Conservation (phyloP, 2,113 vertebrate species). For the Bettongia penicillata region DNA sequence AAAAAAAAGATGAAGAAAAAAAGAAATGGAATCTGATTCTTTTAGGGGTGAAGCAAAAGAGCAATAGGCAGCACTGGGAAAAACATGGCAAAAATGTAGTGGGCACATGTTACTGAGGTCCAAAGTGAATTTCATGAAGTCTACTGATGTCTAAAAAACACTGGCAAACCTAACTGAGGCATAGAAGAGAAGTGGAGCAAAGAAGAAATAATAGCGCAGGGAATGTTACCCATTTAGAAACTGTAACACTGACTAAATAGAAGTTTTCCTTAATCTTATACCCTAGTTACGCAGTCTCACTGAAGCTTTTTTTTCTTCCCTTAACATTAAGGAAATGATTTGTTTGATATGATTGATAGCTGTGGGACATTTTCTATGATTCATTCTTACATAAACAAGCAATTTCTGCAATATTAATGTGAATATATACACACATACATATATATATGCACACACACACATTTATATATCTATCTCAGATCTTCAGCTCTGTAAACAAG, state of each 20-base stretch:
- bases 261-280: not conserved
- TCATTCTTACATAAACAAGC: not conserved
- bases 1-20: no score
- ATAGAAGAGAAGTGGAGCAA: not conserved
- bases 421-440: not conserved
- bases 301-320: not conserved
- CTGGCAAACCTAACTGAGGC: not conserved
- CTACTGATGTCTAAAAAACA: not conserved
- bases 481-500: not conserved
- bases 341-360: not conserved
- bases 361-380: not conserved
- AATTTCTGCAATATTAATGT: not conserved
- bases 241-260: not conserved
- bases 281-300: not conserved
- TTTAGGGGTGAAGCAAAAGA: not conserved
- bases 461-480: not conserved
- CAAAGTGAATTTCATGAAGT: not conserved
- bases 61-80: not conserved
- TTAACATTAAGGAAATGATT: not conserved
- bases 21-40: not conserved
- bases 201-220: not conserved
- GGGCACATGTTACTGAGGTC: not conserved
- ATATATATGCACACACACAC: not conserved
- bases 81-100: not conserved
- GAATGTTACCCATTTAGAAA: not conserved